Percentiles rank a stretch among this genome's conserved stretches.
Conservation (phyloP, 2,797 vertebrate species). For the Phrynocephalus vlangalii region DNA sequence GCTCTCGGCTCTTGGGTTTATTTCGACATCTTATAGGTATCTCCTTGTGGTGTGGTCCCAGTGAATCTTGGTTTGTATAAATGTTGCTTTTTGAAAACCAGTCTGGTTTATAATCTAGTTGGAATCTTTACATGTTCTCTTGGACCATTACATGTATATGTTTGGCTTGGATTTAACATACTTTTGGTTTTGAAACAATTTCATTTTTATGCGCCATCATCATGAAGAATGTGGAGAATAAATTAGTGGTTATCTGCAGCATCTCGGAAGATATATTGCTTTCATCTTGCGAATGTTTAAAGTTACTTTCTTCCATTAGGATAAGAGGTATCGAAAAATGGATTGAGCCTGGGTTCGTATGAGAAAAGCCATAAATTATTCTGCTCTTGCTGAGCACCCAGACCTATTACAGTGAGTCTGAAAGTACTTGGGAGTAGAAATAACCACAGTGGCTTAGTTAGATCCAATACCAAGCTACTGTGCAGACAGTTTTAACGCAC, state of each 20-base stretch:
- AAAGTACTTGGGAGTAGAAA: background rate
- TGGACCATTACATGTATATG: background rate
- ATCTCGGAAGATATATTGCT: constrained; percentile 52
- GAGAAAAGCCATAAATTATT: background rate
- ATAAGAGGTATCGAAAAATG: constrained; percentile 50
- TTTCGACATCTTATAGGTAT: constrained; percentile 23
- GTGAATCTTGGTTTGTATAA: constrained; percentile 28
- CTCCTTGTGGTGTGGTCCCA: constrained; percentile 20
- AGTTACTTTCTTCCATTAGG: constrained; percentile 55
- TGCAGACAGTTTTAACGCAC: background rate
- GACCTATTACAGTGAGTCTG: background rate
- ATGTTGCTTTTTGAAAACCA: constrained; percentile 29
- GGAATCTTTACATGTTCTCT: constrained; percentile 28
- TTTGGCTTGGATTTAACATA: constrained; percentile 35
- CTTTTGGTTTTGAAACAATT: constrained; percentile 42
- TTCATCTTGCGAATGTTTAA: constrained; percentile 65
- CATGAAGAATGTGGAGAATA: constrained; percentile 58
- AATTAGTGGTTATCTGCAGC: constrained; percentile 53
- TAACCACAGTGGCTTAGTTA: background rate
- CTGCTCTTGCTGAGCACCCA: background rate
- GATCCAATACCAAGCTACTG: background rate
- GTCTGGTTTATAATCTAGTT: constrained; percentile 48
- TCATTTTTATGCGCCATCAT: constrained; percentile 35
- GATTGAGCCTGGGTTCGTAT: constrained; percentile 48
- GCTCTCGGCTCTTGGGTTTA: constrained; percentile 37